Evolutionary conservation across 2,797 vertebrate species (phyloP).

Genomic region (Lindbergichthys nudifrons): DNA sequence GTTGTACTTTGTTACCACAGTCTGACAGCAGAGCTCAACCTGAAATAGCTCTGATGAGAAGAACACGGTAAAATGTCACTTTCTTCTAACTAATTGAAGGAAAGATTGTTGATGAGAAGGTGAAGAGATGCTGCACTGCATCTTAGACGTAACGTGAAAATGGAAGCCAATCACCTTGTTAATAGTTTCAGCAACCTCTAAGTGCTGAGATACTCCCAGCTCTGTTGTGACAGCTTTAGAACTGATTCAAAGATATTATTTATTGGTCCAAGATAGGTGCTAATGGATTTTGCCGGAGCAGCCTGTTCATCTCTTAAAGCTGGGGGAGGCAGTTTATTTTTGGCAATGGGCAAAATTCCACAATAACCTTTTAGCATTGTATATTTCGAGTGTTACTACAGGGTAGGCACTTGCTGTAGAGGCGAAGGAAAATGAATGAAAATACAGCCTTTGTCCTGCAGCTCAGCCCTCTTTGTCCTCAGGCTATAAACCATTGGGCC

Average conservation of each 20-base stretch:
- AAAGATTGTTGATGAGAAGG: slow-evolving; percentile 50
- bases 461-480: no score
- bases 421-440: background rate
- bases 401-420: background rate
- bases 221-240: slow-evolving; percentile 52
- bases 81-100: slow-evolving; percentile 76
- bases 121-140: slow-evolving; percentile 56
- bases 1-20: slow-evolving; percentile 68
- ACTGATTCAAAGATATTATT: slow-evolving; percentile 63
- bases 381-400: no score
- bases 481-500: background rate
- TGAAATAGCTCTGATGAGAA: slow-evolving; percentile 74
- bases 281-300: slow-evolving; percentile 38
- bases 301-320: slow-evolving; percentile 42
- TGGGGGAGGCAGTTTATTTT: slow-evolving; percentile 2
- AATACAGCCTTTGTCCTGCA: background rate
- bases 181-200: slow-evolving; percentile 33
- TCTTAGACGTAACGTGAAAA: slow-evolving; percentile 62
- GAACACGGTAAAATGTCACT: slow-evolving; percentile 71
- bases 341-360: background rate
- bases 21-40: slow-evolving; percentile 71
- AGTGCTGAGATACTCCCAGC: slow-evolving; percentile 36
- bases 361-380: background rate
- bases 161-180: slow-evolving; percentile 61
- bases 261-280: slow-evolving; percentile 44